Evolutionary conservation across 1,140 invertebrate genomes (phyloP), one percentile per base, ranked within the genome.

Genomic region (Geopemphigus sp.): DNA sequence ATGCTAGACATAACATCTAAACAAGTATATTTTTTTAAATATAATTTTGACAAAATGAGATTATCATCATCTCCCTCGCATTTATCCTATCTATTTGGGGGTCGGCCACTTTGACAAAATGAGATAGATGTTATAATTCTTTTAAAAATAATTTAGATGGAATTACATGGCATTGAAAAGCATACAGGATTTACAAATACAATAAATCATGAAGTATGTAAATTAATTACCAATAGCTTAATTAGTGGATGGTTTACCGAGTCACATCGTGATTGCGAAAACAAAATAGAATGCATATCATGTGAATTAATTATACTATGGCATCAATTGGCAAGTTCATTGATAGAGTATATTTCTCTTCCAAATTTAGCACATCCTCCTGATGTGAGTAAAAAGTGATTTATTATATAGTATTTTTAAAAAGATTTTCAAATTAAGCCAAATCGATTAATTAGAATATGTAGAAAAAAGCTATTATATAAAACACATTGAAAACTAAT

Each of bases 1-100:
- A 98, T 98, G 96, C 87, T 98, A 76, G 97, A 99, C 85, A 92
- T 98, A 82, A 86, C 98, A 54, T 86, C 98, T 5, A 97, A 97
- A 88, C 97, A 99, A 88, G 93, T 95, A 81, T 80, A 54, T 73
- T 39, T 14, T 39, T 82, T 82, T 70, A 63, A 22, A 32, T 56
- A n/a, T n/a, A n/a, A n/a, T n/a, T 32, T 47, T 39, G 8, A 39
- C 10, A 12, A 45, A 12, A 47, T n/a, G 1, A 50, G 24, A n/a
- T 45, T n/a, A n/a, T n/a, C n/a, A n/a, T n/a, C n/a, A n/a, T n/a
- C n/a, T n/a, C n/a, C n/a, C n/a, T n/a, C n/a, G n/a, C n/a, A n/a
- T n/a, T n/a, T n/a, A n/a, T n/a, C n/a, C n/a, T n/a, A n/a, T n/a
- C n/a, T n/a, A n/a, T n/a, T n/a, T n/a, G n/a, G n/a, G n/a, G n/a